phyloP scores from a whole-genome alignment of 2,113 vertebrate species.

The Micromys minutus region DNA sequence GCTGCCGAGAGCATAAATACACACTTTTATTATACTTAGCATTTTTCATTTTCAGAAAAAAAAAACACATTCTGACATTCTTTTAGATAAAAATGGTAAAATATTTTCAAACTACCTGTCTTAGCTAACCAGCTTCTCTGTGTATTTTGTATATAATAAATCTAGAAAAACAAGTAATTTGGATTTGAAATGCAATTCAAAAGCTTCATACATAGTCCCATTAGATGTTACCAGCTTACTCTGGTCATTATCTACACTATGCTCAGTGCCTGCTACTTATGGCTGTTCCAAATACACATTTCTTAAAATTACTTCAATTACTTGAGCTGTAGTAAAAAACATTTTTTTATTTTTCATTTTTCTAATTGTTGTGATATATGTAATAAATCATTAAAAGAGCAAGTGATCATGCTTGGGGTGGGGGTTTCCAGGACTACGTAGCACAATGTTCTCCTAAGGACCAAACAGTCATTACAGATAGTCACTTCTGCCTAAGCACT shows the following conservation, averaged over 20 bases:
- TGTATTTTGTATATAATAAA: slow-evolving; percentile 66
- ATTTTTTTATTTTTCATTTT: slow-evolving; percentile 45
- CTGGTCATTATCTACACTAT: slow-evolving; percentile 43
- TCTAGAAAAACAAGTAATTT: slow-evolving; percentile 70
- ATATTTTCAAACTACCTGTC: slow-evolving; percentile 79
- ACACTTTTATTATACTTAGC: slow-evolving; percentile 82
- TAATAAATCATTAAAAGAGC: slow-evolving; percentile 59
- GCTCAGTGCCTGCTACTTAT: slow-evolving; percentile 3
- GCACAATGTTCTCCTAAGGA: slow-evolving; percentile 33
- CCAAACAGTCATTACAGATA: not conserved
- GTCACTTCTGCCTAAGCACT: not conserved
- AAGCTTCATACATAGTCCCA: slow-evolving; percentile 37
- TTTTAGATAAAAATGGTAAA: slow-evolving; percentile 76
- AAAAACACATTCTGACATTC: slow-evolving; percentile 59
- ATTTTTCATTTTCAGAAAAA: slow-evolving; percentile 82
- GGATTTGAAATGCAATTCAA: slow-evolving; percentile 71
- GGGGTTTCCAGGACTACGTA: slow-evolving; percentile 21
- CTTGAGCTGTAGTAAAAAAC: slow-evolving; percentile 44
- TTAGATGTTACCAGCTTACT: slow-evolving; percentile 63
- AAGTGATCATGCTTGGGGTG: not conserved
- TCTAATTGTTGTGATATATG: slow-evolving; percentile 62
- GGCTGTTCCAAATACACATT: slow-evolving; percentile 42
- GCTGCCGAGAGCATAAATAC: slow-evolving; percentile 85
- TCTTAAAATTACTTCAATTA: slow-evolving; percentile 68
- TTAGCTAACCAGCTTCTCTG: slow-evolving; percentile 63